Percentiles rank a stretch among this genome's conserved stretches.
Conservation (phyloP, 1,140 invertebrate species). For the Pseudomyrmex cubaensis region DNA sequence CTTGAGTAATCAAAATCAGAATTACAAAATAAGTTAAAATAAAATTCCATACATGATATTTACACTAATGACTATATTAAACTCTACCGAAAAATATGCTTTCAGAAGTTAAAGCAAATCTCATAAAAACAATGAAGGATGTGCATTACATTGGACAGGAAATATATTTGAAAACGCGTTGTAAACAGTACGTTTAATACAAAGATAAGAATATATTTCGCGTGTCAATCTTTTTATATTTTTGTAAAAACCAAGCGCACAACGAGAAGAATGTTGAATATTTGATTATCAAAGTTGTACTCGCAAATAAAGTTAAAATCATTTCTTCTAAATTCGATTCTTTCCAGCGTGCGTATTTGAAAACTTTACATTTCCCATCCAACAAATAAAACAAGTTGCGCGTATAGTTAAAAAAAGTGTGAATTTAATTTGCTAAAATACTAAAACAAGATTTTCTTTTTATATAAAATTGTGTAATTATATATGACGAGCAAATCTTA, state of each 20-base stretch:
- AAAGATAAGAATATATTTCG: neutral
- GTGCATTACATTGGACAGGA: neutral
- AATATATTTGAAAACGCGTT: conserved; percentile 41
- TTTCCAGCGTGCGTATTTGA: neutral
- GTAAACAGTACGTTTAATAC: neutral
- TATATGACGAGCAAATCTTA: no score
- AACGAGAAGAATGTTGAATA: neutral
- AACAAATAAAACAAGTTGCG: conserved; percentile 21
- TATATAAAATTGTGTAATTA: conserved; percentile 29
- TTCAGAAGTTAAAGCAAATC: conserved; percentile 28
- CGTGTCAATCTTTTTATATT: neutral
- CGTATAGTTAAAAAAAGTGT: conserved; percentile 22
- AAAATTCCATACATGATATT: neutral
- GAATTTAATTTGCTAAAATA: conserved; percentile 28
- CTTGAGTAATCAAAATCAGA: no score
- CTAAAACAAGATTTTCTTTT: conserved; percentile 17
- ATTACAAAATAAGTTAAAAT: no score
- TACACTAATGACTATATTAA: neutral
- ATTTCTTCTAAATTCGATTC: conserved; percentile 11
- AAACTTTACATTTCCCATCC: conserved; percentile 28
- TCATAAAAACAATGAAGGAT: neutral
- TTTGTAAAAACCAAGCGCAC: neutral
- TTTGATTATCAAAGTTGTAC: conserved; percentile 52
- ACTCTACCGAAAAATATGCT: neutral
- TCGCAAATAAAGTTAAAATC: conserved; percentile 14